A percentile compares a stretch with the other conserved stretches of the same genome.
Evolutionary conservation across 2,888 invertebrate genomes (phyloP).

Genomic region (Cylindroiulus punctatus): DNA sequence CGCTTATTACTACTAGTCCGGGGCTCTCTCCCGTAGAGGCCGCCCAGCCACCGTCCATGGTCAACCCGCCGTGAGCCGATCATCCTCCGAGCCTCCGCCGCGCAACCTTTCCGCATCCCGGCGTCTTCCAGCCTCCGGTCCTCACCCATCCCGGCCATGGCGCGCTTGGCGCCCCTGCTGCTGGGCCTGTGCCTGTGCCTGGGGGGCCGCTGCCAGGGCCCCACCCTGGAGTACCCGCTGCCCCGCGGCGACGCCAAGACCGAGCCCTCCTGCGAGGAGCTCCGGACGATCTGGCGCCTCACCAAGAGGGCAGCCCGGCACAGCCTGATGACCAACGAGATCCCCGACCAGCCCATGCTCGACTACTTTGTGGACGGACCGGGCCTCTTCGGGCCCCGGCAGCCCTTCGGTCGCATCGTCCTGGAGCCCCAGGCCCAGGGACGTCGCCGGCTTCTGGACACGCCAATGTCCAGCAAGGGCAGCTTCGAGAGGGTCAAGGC

Average conservation of each 20-base stretch:
- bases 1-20: constrained; percentile 21
- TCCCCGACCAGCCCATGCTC: constrained; percentile 75
- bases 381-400: background rate
- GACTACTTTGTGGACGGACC: constrained; percentile 57
- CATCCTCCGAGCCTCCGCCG: background rate
- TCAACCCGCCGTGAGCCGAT: background rate
- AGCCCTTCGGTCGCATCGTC: constrained; percentile 44
- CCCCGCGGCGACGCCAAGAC: constrained; percentile 54
- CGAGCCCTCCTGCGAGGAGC: constrained; percentile 86
- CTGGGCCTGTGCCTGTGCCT: background rate
- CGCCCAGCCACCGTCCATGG: constrained; percentile 21
- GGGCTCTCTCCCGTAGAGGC: constrained; percentile 14
- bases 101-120: background rate
- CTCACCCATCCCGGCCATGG: background rate
- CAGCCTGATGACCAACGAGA: constrained; percentile 86
- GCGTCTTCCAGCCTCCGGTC: background rate
- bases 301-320: constrained; percentile 88
- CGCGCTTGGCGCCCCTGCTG: background rate
- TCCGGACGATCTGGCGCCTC: constrained; percentile 91
- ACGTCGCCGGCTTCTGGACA: background rate
- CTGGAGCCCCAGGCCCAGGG: constrained; percentile 37
- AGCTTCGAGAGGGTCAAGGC: constrained; percentile 56
- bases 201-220: background rate
- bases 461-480: background rate
- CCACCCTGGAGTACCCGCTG: constrained; percentile 44